Base-by-base conservation (phyloP, 2,113 vertebrate genomes). In the Willisornis vidua region DNA sequence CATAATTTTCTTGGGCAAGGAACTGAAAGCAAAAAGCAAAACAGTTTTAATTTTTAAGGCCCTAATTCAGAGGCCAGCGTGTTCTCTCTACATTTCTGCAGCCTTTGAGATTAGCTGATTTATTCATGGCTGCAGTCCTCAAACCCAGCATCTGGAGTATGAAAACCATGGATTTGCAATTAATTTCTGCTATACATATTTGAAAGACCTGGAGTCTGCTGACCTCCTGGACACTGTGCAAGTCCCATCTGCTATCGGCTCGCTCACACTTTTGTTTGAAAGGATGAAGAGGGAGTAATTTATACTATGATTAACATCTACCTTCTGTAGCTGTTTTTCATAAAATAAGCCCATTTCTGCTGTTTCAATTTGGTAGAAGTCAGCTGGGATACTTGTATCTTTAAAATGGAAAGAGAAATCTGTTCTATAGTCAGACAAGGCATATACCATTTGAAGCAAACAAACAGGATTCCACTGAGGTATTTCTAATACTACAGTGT, bases 181-280 rank as follows among this genome's bases (percentile, higher is more conserved):
- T 96, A 93, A 92, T 90, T 96, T 95, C 88, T 86, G 70, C 61
- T 85, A 77, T 61, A 78, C 48, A 17, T 90, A 86, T 90, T 45
- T 75, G 83, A 93, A 96, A 93, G 92, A 90, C 68, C 67, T 78
- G 55, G 39, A 93, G 57, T 49, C 85, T 81, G 76, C 70, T 91
- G 93, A 96, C 96, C 91, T 94, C 84, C 81, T 81, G 89, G 95
- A 95, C 74, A 87, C 46, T 2, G 13, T 10, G 71, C 43, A 93
- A 87, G 73, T 65, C 80, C 96, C 92, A 93, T 95, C 96, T 96
- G 94, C 85, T 95, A 81, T 84, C 85, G 81, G 72, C 43, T 96
- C 41, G 0, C 76, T 87, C 76, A 61, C 45, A 90, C 90, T 90
- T 96, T 87, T 75, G 75, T 90, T 86, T 78, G 72, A 87, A 94